Conservation (phyloP, 2,797 vertebrate species). For the Gymnothorax javanicus region DNA sequence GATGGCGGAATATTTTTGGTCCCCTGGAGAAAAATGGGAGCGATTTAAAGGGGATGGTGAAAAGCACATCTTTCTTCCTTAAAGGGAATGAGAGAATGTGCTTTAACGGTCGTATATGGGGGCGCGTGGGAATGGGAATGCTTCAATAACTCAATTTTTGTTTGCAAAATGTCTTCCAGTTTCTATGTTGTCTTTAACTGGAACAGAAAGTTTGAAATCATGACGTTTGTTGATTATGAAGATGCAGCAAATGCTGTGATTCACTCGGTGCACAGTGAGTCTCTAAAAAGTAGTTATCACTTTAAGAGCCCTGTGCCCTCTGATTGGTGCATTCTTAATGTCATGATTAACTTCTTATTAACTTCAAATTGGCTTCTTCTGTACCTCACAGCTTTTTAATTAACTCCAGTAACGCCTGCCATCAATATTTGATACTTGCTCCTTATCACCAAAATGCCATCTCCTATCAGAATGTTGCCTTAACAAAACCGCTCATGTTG, state of each 20-base stretch:
- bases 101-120: constrained; percentile 8
- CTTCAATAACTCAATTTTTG: not conserved
- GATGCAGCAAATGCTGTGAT: not conserved
- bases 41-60: not conserved
- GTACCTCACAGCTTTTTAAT: constrained; percentile 9
- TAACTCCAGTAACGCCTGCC: constrained; percentile 49
- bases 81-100: not conserved
- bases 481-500: constrained; percentile 23
- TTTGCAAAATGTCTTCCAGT: not conserved
- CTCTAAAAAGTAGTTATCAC: not conserved
- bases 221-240: not conserved
- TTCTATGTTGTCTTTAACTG: not conserved
- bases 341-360: not conserved
- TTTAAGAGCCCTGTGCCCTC: not conserved
- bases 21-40: constrained; percentile 7
- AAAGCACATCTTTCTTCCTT: not conserved
- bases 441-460: not conserved
- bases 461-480: not conserved
- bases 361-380: not conserved
- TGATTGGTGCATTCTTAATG: not conserved
- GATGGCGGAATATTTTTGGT: not conserved
- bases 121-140: not conserved
- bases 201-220: not conserved
- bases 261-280: not conserved
- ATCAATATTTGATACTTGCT: constrained; percentile 28